Evolutionary conservation across 2,113 vertebrate genomes (phyloP).

Genomic region (Oncorhynchus tshawytscha): DNA sequence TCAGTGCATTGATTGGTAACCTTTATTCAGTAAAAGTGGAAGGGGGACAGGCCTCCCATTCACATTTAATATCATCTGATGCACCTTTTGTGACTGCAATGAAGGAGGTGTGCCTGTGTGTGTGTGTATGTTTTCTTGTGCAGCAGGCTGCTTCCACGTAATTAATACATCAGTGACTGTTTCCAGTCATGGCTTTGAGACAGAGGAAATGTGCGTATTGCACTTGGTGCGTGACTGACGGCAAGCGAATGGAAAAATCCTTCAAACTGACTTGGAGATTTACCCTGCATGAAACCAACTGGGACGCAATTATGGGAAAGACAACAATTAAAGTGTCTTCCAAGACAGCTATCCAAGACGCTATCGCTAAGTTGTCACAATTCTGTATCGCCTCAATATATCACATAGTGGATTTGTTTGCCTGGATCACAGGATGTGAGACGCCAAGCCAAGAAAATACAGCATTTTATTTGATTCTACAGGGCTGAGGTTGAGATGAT

Average conservation of each 20-base stretch:
- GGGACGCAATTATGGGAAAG: constrained; percentile 35
- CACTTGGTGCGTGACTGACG: constrained; percentile 28
- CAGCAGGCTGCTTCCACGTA: constrained; percentile 7
- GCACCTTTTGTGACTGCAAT: constrained; percentile 8
- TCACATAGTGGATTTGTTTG: constrained; percentile 61
- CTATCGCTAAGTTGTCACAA: constrained; percentile 57
- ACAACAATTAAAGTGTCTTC: constrained; percentile 36
- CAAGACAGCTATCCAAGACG: constrained; percentile 48
- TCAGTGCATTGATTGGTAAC: constrained; percentile 3
- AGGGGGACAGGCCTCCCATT: not conserved
- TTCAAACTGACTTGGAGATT: constrained; percentile 25
- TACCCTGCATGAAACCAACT: constrained; percentile 27
- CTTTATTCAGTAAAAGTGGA: constrained; percentile 1
- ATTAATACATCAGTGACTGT: constrained; percentile 60
- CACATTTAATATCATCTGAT: no score
- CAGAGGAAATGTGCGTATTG: constrained; percentile 19
- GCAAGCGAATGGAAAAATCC: constrained; percentile 33
- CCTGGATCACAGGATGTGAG: constrained; percentile 41
- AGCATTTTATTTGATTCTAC: constrained; percentile 54
- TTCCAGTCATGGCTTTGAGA: constrained; percentile 26
- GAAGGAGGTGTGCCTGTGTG: constrained; percentile 39
- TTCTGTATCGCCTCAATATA: constrained; percentile 52
- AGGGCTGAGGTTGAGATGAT: constrained; percentile 37
- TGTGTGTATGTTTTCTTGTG: constrained; percentile 59
- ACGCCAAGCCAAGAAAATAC: constrained; percentile 47